Conservation (phyloP, 92 coral and sea anemone genomes). For the Desmophyllum pertusum region DNA sequence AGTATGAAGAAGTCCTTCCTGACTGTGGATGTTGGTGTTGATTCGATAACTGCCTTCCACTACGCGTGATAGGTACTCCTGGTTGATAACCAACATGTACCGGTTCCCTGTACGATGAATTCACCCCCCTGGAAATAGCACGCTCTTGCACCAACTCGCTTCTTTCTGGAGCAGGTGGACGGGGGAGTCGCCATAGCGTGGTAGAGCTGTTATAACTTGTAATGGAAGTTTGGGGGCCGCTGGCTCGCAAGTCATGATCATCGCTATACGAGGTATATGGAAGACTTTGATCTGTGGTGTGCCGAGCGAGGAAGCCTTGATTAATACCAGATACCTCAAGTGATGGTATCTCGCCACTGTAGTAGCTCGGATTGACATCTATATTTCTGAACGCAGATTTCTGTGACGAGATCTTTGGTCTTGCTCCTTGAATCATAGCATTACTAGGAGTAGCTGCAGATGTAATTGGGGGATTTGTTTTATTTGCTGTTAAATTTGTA, state of each 20-base stretch:
- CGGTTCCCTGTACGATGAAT: not conserved
- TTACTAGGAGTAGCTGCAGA: not conserved
- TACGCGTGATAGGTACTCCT: not conserved
- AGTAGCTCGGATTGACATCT: not conserved
- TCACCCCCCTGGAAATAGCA: not conserved
- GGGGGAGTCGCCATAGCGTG: not conserved
- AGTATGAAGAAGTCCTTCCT: not conserved
- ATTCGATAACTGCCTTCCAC: not conserved
- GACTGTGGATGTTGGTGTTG: not conserved
- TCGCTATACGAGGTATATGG: not conserved
- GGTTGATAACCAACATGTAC: not conserved
- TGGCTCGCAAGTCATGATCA: not conserved
- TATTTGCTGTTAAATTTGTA: not conserved
- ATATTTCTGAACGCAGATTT: too few relatives aligned
- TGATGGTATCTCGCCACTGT: not conserved
- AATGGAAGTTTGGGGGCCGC: not conserved
- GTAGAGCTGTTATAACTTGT: not conserved
- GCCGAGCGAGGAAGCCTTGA: constrained; percentile 22
- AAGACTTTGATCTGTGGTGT: constrained; percentile 32
- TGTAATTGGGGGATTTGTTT: not conserved
- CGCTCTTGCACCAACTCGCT: not conserved
- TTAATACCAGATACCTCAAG: constrained; percentile 23
- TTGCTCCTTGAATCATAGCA: constrained; percentile 14
- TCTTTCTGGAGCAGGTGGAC: not conserved
- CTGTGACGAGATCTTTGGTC: constrained; percentile 9